phyloP scores from a whole-genome alignment of 2,797 vertebrate species.

The Acrossocheilus fasciatus region DNA sequence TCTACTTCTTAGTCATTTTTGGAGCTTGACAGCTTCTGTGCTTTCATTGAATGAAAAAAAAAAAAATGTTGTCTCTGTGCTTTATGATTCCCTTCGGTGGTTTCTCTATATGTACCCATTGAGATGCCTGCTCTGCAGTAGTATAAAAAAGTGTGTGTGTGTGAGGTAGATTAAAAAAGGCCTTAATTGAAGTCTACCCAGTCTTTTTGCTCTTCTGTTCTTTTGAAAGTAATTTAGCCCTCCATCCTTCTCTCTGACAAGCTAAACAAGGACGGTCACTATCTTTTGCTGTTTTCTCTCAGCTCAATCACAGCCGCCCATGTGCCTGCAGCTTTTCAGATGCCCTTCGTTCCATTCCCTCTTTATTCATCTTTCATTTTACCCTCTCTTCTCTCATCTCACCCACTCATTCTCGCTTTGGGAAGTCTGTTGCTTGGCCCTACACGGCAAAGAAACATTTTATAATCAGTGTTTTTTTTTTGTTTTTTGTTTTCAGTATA shows the following conservation, averaged over 20 bases:
- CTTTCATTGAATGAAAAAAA: neutral
- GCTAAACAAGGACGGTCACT: conserved; percentile 53
- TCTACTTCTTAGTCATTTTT: neutral
- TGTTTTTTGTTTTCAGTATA: too few relatives aligned
- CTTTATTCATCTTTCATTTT: conserved; percentile 53
- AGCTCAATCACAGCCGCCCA: conserved; percentile 37
- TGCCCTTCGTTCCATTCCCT: neutral
- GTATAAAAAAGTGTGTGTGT: neutral
- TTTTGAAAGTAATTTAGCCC: conserved; percentile 59
- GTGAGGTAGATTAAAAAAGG: conserved; percentile 15
- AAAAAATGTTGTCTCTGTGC: neutral
- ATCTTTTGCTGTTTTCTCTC: conserved; percentile 57
- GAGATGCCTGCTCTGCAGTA: neutral
- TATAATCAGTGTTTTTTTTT: too few relatives aligned
- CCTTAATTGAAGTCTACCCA: conserved; percentile 29
- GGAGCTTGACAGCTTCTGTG: neutral
- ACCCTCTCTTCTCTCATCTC: conserved; percentile 60
- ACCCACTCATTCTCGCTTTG: conserved; percentile 66
- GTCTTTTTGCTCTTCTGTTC: conserved; percentile 43
- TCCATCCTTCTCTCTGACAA: conserved; percentile 62
- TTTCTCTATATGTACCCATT: neutral
- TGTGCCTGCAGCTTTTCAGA: conserved; percentile 7
- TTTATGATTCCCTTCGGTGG: neutral
- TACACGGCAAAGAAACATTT: neutral
- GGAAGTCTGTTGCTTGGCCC: neutral